Evolutionary conservation across 2,113 vertebrate species (phyloP).

Genomic region (Rhipidura dahli): DNA sequence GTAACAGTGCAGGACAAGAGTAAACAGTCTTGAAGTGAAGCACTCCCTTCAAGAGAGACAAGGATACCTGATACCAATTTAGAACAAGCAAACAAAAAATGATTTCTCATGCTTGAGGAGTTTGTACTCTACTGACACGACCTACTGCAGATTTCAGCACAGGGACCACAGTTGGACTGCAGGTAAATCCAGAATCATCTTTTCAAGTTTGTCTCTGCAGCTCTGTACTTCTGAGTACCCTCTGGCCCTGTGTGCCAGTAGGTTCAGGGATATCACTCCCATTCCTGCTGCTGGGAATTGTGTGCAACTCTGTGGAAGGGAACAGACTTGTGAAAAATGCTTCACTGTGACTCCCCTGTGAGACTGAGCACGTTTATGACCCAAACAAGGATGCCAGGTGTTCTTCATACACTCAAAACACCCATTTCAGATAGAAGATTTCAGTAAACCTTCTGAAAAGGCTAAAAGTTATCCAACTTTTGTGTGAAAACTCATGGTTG

Average conservation of each 20-base stretch:
- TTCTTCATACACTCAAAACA: neutral
- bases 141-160: neutral
- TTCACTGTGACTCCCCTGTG: neutral
- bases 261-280: neutral
- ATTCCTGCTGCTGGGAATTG: neutral
- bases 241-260: neutral
- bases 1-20: neutral
- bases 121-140: neutral
- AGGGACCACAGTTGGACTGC: neutral
- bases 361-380: neutral
- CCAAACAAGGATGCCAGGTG: neutral
- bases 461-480: neutral
- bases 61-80: neutral
- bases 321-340: neutral
- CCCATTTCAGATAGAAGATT: neutral
- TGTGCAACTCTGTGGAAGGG: neutral
- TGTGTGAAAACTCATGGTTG: neutral
- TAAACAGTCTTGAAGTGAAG: neutral
- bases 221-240: neutral
- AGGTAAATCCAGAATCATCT: neutral
- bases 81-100: neutral
- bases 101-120: neutral
- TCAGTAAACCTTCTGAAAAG: neutral
- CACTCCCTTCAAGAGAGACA: neutral
- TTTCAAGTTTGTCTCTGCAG: neutral